Percentiles rank a stretch among this genome's conserved stretches.
phyloP scores from a whole-genome alignment of 2,888 invertebrate species.

The Sussaba pulchella region DNA sequence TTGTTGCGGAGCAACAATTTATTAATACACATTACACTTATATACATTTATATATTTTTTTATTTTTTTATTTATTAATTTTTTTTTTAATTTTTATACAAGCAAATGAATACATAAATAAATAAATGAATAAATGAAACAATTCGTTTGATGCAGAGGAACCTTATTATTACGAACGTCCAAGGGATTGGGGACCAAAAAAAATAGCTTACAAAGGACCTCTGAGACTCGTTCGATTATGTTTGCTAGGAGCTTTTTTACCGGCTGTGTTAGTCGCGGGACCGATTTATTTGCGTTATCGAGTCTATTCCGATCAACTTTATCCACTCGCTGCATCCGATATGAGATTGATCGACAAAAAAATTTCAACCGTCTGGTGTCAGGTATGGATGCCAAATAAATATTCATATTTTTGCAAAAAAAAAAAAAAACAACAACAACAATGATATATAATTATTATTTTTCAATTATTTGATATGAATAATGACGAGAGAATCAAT shows the following conservation, averaged over 20 bases:
- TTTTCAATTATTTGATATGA: neutral
- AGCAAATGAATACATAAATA: too few relatives aligned
- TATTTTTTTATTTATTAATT: neutral
- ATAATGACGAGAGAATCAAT: neutral
- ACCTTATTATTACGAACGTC: conserved; percentile 72
- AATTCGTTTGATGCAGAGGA: conserved; percentile 42
- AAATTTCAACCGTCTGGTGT: conserved; percentile 92
- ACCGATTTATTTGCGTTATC: conserved; percentile 90
- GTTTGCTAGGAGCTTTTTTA: conserved; percentile 88
- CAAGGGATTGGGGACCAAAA: conserved; percentile 77
- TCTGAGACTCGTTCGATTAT: conserved; percentile 87
- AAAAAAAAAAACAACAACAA: neutral
- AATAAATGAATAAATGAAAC: neutral
- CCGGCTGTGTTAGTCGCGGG: conserved; percentile 89
- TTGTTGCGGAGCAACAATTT: too few relatives aligned
- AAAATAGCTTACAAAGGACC: conserved; percentile 84
- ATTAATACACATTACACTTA: too few relatives aligned
- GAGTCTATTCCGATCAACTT: conserved; percentile 89
- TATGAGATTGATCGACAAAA: conserved; percentile 90
- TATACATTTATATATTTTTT: neutral
- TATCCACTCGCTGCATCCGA: conserved; percentile 91
- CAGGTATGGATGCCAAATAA: conserved; percentile 86
- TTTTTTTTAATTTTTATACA: too few relatives aligned
- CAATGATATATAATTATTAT: neutral
- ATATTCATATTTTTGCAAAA: neutral